Evolutionary conservation across 2,797 vertebrate species (phyloP), one percentile per base, ranked within the genome.

Genomic region (Allobates femoralis): DNA sequence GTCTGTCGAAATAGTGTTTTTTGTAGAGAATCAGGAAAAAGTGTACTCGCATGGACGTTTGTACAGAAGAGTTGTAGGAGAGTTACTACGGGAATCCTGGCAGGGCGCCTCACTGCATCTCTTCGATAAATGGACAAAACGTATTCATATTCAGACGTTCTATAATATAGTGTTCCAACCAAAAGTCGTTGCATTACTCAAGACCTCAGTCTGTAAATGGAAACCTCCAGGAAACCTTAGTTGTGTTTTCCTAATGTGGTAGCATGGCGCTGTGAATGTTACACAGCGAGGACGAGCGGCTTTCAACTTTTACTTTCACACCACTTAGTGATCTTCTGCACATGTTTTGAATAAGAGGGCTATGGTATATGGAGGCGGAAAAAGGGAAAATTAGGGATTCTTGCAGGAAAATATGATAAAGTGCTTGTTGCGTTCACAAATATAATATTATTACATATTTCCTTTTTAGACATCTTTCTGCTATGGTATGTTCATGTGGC

Each of bases 231-330:
- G 50, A 76, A 18, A 76, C 62, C 69, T 30, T 8, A 26, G 83
- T 85, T 86, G 64, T 53, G 41, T 89, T 88, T 85, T 90, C 71
- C 86, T 78, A 26, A 0, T 60, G 30, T 60, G 53, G 23, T 85
- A 79, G 32, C 16, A 0, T 1, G 1, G 64, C 5, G 8, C 73
- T 82, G 18, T 74, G 86, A 89, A 80, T 58, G 81, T 86, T 86
- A 56, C 66, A 41, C 79, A 87, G 81, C 69, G 37, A 55, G 80
- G 67, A 62, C 79, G 14, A 21, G 1, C 73, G 67, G 28, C 28
- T 90, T 93, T 90, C 76, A 67, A 89, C 83, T 87, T 89, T 51
- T 37, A 89, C 76, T 66, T 89, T 91, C 66, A 51, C 83, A 41
- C 81, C 60, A 6, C 37, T 69, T 74, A 89, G 86, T 81, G 80